Conservation (phyloP, 2,797 vertebrate genomes). For the Sebastes umbrosus region DNA sequence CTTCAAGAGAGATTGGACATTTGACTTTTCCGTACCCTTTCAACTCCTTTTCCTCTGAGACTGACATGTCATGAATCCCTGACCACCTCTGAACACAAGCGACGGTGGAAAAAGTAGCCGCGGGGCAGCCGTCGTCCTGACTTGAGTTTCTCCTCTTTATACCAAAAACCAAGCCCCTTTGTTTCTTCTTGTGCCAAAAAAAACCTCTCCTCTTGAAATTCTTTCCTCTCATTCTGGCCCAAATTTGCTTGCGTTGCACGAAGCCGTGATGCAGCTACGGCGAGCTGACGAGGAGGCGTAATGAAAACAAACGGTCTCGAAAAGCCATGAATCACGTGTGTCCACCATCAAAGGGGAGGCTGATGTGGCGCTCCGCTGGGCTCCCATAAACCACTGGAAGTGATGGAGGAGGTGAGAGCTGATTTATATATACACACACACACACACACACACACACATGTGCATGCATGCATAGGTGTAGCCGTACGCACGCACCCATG, state of each 20-base stretch:
- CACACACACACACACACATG: slow-evolving; percentile 15
- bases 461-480: slow-evolving; percentile 40
- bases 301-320: slow-evolving; percentile 75
- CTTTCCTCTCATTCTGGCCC: slow-evolving; percentile 73
- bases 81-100: slow-evolving; percentile 64
- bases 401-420: slow-evolving; percentile 78
- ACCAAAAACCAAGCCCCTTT: slow-evolving; percentile 67
- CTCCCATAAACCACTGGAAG: slow-evolving; percentile 75
- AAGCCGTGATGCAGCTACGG: slow-evolving; percentile 61
- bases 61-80: slow-evolving; percentile 57
- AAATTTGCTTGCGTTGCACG: slow-evolving; percentile 71
- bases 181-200: slow-evolving; percentile 73
- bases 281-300: slow-evolving; percentile 70
- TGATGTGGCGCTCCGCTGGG: slow-evolving; percentile 71
- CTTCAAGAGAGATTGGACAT: slow-evolving; percentile 22
- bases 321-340: slow-evolving; percentile 73
- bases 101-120: slow-evolving; percentile 60
- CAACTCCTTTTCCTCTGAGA: slow-evolving; percentile 44
- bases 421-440: slow-evolving; percentile 65
- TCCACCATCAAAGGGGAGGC: slow-evolving; percentile 77
- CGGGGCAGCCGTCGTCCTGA: slow-evolving; percentile 43
- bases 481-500: not conserved
- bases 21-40: slow-evolving; percentile 39
- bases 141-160: slow-evolving; percentile 54
- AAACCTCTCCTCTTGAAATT: slow-evolving; percentile 65